Percentiles rank a stretch among this genome's conserved stretches.
Conservation (phyloP, 2,888 invertebrate genomes). For the Congeria kusceri region DNA sequence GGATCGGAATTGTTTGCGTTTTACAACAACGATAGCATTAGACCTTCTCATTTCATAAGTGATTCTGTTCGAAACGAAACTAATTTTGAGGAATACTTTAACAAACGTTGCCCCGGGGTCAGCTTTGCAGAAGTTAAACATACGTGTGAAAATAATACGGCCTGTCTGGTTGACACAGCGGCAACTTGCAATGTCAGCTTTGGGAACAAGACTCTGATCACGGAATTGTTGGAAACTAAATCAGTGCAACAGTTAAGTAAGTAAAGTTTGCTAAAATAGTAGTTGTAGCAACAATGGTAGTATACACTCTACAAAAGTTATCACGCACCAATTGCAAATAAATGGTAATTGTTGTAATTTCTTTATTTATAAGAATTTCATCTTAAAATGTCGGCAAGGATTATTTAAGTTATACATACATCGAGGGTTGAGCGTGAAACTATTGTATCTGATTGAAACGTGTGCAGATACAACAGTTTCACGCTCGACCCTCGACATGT, state of each 20-base stretch:
- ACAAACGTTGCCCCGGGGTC: not conserved
- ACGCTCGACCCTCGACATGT: too few species aligned
- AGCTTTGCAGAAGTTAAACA: not conserved
- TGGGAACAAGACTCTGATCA: not conserved
- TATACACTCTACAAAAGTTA: too few species aligned
- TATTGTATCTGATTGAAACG: too few species aligned
- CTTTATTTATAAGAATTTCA: too few species aligned
- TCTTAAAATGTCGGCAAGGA: too few species aligned
- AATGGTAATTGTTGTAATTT: too few species aligned
- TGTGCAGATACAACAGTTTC: too few species aligned
- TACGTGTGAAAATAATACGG: conserved; percentile 14
- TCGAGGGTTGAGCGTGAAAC: too few species aligned
- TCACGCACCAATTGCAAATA: too few species aligned
- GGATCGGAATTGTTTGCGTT: not conserved
- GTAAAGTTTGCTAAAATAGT: too few species aligned
- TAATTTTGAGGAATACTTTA: not conserved
- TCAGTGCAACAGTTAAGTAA: not conserved
- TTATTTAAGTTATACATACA: too few species aligned
- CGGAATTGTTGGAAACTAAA: not conserved
- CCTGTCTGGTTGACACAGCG: conserved; percentile 35
- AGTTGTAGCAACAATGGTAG: too few species aligned
- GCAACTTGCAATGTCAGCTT: conserved; percentile 26
- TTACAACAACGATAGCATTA: conserved; percentile 24
- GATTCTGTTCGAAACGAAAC: conserved; percentile 2
- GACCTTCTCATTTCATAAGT: conserved; percentile 13